Evolutionary conservation across 2,797 vertebrate genomes (phyloP).

Genomic region (Luscinia megarhynchos): DNA sequence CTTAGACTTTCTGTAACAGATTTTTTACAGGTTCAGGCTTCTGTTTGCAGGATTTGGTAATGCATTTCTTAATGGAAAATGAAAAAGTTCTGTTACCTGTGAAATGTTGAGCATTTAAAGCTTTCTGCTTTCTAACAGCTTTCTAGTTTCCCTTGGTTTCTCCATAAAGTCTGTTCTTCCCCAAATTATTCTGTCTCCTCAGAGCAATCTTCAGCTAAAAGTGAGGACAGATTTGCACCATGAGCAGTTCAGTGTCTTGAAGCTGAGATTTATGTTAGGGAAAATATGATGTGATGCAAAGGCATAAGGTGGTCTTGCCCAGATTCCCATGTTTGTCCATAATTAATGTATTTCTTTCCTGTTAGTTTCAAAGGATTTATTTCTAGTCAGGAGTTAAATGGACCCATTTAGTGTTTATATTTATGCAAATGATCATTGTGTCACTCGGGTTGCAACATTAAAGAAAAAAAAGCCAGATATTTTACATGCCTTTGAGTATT

Average conservation of each 20-base stretch:
- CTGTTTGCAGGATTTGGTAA: not conserved
- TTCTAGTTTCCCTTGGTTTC: not conserved
- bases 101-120: not conserved
- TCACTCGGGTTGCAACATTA: not conserved
- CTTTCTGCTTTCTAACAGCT: not conserved
- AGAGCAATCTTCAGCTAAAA: not conserved
- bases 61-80: not conserved
- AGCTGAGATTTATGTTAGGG: not conserved
- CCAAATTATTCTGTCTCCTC: not conserved
- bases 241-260: not conserved
- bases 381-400: conserved; percentile 1
- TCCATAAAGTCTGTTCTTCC: not conserved
- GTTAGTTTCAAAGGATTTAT: conserved; percentile 22
- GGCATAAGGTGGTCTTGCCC: not conserved
- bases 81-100: not conserved
- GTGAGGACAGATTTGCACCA: not conserved
- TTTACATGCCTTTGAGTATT: conserved; percentile 68
- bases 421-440: not conserved
- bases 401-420: conserved; percentile 3
- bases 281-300: not conserved
- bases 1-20: not conserved
- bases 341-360: not conserved
- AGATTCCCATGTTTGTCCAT: not conserved
- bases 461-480: conserved; percentile 30
- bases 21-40: not conserved